Conservation (phyloP, 2,113 vertebrate genomes). For the Vicugna pacos region DNA sequence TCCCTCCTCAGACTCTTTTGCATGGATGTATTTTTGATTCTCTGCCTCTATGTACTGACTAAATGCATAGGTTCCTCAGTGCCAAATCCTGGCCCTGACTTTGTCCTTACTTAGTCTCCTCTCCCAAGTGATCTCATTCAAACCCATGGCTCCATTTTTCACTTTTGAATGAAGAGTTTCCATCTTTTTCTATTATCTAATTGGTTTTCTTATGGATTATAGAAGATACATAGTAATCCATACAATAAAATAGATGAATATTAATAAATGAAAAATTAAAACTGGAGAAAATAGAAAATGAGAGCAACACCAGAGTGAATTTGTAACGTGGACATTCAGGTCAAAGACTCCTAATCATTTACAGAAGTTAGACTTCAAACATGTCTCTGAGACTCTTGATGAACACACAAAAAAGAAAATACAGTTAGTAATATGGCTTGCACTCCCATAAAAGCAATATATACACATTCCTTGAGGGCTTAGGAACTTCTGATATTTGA, state of each 20-base stretch:
- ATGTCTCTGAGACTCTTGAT: background rate
- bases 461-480: background rate
- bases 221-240: background rate
- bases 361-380: background rate
- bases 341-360: background rate
- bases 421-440: background rate
- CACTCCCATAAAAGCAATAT: no score
- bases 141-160: background rate
- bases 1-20: background rate
- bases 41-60: background rate
- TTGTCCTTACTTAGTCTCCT: background rate
- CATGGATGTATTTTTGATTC: background rate
- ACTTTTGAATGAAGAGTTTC: background rate
- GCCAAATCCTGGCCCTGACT: background rate
- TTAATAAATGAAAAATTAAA: slow-evolving; percentile 2
- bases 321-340: background rate
- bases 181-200: background rate
- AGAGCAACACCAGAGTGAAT: background rate
- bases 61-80: background rate
- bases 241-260: background rate
- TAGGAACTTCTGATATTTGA: background rate
- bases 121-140: background rate
- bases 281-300: background rate
- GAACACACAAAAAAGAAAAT: background rate
- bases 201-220: background rate